Evolutionary conservation across 1,140 invertebrate species (phyloP).

Genomic region (Oryzaephilus surinamensis): DNA sequence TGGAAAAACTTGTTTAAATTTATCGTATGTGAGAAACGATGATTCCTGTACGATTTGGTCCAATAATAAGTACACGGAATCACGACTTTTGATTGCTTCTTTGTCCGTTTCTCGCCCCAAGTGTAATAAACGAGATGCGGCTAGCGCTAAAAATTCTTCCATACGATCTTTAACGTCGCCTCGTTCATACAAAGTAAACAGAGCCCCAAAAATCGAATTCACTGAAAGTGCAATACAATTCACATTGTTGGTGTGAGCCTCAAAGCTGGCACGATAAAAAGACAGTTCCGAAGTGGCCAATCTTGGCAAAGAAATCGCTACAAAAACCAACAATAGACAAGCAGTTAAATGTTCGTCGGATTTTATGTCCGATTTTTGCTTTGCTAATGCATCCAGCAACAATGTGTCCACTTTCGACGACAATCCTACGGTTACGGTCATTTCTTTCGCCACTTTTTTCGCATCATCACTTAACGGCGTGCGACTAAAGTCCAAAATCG

Average conservation of each 20-base stretch:
- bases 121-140: conserved; percentile 87
- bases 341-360: conserved; percentile 88
- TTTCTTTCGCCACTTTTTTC: conserved; percentile 88
- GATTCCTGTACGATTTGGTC: conserved; percentile 97
- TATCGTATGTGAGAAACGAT: conserved; percentile 94
- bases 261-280: conserved; percentile 80
- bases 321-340: conserved; percentile 96
- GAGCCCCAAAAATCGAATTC: conserved; percentile 91
- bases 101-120: conserved; percentile 93
- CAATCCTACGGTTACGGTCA: conserved; percentile 92
- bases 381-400: conserved; percentile 74
- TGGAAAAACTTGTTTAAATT: conserved; percentile 95
- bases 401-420: conserved; percentile 91
- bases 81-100: conserved; percentile 84
- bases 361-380: conserved; percentile 76
- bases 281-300: conserved; percentile 82
- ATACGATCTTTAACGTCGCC: conserved; percentile 95
- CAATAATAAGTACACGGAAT: conserved; percentile 90
- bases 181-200: conserved; percentile 91
- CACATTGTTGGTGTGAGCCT: conserved; percentile 95
- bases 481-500: conserved; percentile 89
- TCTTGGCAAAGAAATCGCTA: conserved; percentile 94
- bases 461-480: conserved; percentile 84
- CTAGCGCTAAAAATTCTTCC: conserved; percentile 95
- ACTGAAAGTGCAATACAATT: conserved; percentile 95